These are phyloP conservation scores for Cactoblastis cactorum DNA, from an alignment of 2,888 invertebrate species.

Conservation along the genomic window DNA sequence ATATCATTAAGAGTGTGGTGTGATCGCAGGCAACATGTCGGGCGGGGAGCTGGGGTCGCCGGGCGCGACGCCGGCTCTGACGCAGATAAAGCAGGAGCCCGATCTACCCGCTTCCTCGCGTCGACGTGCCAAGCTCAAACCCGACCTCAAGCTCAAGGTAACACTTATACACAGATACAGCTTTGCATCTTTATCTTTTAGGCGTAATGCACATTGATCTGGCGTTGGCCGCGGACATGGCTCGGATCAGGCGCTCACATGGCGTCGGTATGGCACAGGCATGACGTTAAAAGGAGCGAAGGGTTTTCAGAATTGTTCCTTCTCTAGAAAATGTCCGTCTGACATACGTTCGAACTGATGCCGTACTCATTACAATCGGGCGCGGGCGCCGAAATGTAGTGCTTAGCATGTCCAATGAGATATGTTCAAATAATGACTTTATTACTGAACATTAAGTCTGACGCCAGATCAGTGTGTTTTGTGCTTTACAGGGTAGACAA, in stretches of 20 bases:
- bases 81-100: constrained; percentile 75
- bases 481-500: too few species aligned
- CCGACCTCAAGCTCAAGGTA: constrained; percentile 89
- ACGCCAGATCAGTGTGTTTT: too few species aligned
- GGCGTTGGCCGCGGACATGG: neutral
- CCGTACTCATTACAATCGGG: too few species aligned
- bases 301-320: neutral
- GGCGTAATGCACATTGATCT: neutral
- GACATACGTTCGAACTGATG: too few species aligned
- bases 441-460: too few species aligned
- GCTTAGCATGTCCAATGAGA: too few species aligned
- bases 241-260: neutral
- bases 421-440: too few species aligned
- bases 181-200: too few species aligned
- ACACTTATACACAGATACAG: too few species aligned
- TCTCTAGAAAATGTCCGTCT: too few species aligned
- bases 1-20: too few species aligned
- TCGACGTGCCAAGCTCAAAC: constrained; percentile 91
- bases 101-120: constrained; percentile 82
- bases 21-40: constrained; percentile 44
- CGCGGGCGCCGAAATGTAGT: too few species aligned
- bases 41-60: constrained; percentile 48
- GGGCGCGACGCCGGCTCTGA: constrained; percentile 57
- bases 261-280: neutral
- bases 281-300: neutral